A percentile compares a stretch with the other conserved stretches of the same genome.
Evolutionary conservation across 2,113 vertebrate species (phyloP).

Genomic region (Beaufortia kweichowensis): DNA sequence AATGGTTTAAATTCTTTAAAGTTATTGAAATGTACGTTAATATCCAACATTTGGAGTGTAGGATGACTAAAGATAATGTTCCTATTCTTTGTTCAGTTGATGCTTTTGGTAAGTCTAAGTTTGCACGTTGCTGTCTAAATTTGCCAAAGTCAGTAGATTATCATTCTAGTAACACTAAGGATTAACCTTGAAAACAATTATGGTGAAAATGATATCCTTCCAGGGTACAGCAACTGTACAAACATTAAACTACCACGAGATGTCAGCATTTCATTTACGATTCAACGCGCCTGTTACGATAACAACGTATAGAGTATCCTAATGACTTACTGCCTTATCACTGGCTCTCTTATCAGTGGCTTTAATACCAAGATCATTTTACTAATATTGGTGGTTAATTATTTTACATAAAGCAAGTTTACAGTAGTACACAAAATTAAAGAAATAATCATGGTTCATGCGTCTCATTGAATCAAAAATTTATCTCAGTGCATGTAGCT

Average conservation of each 20-base stretch:
- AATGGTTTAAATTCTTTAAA: not conserved
- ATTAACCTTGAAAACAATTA: not conserved
- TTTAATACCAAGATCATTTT: too few species aligned
- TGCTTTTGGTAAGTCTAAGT: not conserved
- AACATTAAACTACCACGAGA: constrained; percentile 54
- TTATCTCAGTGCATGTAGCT: too few species aligned
- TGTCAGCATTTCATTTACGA: constrained; percentile 54
- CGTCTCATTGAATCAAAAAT: not conserved
- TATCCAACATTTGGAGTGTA: too few species aligned
- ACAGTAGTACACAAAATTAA: too few species aligned
- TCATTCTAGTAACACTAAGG: not conserved
- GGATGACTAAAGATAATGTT: not conserved
- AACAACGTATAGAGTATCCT: not conserved
- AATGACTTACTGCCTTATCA: too few species aligned
- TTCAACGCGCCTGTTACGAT: not conserved
- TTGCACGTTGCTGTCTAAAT: not conserved
- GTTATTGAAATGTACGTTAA: not conserved
- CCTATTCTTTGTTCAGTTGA: not conserved
- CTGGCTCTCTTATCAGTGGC: not conserved
- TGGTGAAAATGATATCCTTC: not conserved
- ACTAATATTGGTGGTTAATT: too few species aligned
- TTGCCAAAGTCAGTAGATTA: not conserved
- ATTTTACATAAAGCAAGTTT: too few species aligned
- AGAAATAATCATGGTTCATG: not conserved
- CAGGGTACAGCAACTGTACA: constrained; percentile 30